Evolutionary conservation across 2,797 vertebrate genomes (phyloP).

Genomic region (Phyllotis vaccarum): DNA sequence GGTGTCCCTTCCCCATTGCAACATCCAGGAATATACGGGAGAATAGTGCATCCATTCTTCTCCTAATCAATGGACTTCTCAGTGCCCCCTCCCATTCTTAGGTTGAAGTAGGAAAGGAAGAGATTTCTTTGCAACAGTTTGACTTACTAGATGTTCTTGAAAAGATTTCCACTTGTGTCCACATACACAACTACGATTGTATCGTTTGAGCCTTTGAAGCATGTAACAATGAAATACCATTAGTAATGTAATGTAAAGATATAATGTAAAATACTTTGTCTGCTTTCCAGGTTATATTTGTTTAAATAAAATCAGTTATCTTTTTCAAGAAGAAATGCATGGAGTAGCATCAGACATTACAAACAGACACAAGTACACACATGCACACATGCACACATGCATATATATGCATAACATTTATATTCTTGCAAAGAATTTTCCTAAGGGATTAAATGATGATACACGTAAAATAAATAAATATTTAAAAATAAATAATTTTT

Average conservation of each 20-base stretch:
- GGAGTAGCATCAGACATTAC: background rate
- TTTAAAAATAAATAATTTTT: no score
- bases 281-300: slow-evolving; percentile 7
- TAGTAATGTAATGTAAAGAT: background rate
- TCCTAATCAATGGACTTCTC: background rate
- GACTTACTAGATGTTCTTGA: background rate
- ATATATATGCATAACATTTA: background rate
- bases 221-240: background rate
- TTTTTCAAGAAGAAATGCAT: background rate
- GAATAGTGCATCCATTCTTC: background rate
- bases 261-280: background rate
- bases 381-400: no score
- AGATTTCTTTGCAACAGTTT: background rate
- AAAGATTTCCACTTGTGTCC: background rate
- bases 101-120: background rate
- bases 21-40: background rate
- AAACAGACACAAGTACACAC: background rate
- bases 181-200: background rate
- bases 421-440: slow-evolving; percentile 26
- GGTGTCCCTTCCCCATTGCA: background rate
- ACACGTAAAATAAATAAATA: no score
- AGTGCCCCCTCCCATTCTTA: background rate
- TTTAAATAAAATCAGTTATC: slow-evolving; percentile 27
- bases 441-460: background rate
- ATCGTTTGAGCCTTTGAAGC: slow-evolving; percentile 24